phyloP scores from a whole-genome alignment of 2,888 invertebrate species.

The Chalcis sispes region DNA sequence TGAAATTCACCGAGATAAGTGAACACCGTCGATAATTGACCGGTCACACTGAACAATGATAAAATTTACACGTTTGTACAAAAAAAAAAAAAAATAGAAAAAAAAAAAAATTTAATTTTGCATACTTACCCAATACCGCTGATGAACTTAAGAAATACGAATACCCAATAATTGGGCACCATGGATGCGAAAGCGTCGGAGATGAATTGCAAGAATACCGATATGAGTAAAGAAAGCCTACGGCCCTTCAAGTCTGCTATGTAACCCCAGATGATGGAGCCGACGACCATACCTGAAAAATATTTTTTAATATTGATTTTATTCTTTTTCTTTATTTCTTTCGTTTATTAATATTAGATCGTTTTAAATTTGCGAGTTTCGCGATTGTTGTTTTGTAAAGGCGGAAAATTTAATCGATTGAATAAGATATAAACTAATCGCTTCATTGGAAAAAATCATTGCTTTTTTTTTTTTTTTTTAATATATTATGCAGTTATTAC shows the following conservation, averaged over 20 bases:
- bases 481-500: no score
- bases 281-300: conserved; percentile 81
- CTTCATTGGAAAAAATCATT: no score
- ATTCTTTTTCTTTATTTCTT: no score
- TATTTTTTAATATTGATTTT: no score
- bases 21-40: conserved; percentile 87
- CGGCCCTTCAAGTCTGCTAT: conserved; percentile 83
- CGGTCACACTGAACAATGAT: conserved; percentile 81
- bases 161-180: conserved; percentile 79
- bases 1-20: conserved; percentile 89
- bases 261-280: conserved; percentile 85
- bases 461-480: no score
- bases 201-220: conserved; percentile 79
- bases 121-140: conserved; percentile 80
- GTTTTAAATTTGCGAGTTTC: no score
- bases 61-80: conserved; percentile 61
- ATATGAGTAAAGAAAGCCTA: conserved; percentile 81
- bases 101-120: no score
- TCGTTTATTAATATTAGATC: no score
- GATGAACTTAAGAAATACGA: conserved; percentile 81
- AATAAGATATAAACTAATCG: no score
- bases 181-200: conserved; percentile 80
- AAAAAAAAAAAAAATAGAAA: conserved; percentile 77
- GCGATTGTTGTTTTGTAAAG: no score
- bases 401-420: no score